phyloP scores from a whole-genome alignment of 1,140 invertebrate genomes.

The Bombus balteatus region DNA sequence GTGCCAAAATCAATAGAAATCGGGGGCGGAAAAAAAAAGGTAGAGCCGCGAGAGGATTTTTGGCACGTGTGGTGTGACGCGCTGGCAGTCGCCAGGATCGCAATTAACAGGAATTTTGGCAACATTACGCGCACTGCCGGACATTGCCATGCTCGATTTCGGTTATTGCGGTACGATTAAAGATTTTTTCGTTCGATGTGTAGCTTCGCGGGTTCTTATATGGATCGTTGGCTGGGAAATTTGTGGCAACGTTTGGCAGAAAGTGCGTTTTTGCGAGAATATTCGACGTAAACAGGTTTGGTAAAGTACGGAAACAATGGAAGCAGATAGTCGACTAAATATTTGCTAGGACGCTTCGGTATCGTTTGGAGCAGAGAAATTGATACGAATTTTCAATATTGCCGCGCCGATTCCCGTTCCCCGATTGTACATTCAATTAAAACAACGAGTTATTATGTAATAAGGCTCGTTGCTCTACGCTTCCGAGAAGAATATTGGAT shows the following conservation, averaged over 20 bases:
- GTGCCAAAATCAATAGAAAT: slow-evolving; percentile 50
- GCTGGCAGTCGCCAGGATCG: neutral
- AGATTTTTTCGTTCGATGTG: neutral
- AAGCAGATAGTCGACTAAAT: neutral
- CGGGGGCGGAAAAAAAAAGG: neutral
- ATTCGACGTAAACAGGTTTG: neutral
- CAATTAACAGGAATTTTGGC: slow-evolving; percentile 39
- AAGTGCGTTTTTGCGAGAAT: neutral
- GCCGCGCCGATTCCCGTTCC: too few species aligned
- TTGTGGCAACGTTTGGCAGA: neutral
- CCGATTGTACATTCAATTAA: neutral
- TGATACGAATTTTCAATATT: too few species aligned
- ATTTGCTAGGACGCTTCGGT: neutral
- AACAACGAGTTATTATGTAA: too few species aligned
- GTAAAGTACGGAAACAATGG: neutral
- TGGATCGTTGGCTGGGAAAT: neutral
- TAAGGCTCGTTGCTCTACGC: too few species aligned
- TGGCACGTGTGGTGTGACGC: slow-evolving; percentile 35
- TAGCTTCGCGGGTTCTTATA: too few species aligned
- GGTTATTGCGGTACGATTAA: neutral
- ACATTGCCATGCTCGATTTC: neutral
- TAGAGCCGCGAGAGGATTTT: slow-evolving; percentile 22
- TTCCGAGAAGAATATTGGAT: neutral
- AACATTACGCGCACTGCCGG: slow-evolving; percentile 16
- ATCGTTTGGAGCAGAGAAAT: neutral